Evolutionary conservation across 64 coral and sea anemone species (phyloP).

Genomic region (Montipora capricornis): DNA sequence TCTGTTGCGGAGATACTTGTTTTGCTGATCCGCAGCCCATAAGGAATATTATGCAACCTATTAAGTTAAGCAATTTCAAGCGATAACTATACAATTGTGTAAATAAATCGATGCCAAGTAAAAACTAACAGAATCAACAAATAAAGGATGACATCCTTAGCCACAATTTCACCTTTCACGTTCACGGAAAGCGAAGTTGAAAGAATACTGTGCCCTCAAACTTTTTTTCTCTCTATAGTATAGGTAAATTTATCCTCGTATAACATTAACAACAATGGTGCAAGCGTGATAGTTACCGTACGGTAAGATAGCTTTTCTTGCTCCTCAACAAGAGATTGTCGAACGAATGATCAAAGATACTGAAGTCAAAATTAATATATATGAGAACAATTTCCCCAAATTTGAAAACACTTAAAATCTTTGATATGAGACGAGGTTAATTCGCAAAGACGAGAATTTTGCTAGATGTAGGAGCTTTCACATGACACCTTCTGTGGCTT

Average conservation of each 20-base stretch:
- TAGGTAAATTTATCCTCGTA: no score
- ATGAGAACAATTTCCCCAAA: no score
- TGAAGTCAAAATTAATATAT: background rate
- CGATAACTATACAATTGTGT: background rate
- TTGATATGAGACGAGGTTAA: no score
- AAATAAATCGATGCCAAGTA: no score
- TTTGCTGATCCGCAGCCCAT: slow-evolving; percentile 39
- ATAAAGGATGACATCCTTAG: no score
- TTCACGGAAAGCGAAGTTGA: background rate
- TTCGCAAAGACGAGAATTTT: background rate
- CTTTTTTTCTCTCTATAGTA: no score
- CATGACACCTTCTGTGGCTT: background rate
- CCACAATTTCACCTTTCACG: background rate
- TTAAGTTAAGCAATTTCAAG: background rate
- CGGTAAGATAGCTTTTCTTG: no score
- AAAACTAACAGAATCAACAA: no score
- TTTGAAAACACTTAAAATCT: no score
- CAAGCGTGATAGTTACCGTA: no score
- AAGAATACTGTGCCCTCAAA: background rate
- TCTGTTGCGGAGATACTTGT: background rate
- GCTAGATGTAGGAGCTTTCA: no score
- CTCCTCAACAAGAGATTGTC: background rate
- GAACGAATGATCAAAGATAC: background rate
- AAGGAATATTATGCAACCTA: background rate
- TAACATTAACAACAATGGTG: no score